phyloP scores from a whole-genome alignment of 2,888 invertebrate genomes.

The Synergus umbraculus region DNA sequence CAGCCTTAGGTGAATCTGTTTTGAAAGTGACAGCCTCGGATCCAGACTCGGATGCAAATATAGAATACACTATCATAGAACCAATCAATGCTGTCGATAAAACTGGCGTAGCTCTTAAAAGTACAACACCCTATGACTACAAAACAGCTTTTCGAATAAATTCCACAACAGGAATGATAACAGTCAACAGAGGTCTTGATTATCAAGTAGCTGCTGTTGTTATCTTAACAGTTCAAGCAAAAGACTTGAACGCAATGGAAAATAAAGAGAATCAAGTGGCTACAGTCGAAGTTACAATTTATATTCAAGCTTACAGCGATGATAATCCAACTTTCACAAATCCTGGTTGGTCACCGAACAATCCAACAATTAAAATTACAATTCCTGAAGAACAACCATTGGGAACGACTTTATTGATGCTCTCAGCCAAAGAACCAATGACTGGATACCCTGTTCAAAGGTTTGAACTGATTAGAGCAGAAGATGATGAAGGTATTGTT shows the following conservation, averaged over 20 bases:
- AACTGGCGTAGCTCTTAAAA: conserved; percentile 84
- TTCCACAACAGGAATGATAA: conserved; percentile 83
- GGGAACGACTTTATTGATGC: conserved; percentile 84
- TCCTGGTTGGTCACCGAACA: conserved; percentile 85
- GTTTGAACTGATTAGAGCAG: conserved; percentile 73
- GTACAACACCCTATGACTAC: conserved; percentile 82
- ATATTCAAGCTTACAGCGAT: conserved; percentile 87
- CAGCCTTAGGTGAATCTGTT: conserved; percentile 81
- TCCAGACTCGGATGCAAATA: conserved; percentile 83
- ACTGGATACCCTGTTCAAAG: conserved; percentile 82
- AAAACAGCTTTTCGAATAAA: conserved; percentile 85
- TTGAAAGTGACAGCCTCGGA: conserved; percentile 84
- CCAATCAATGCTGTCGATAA: conserved; percentile 86
- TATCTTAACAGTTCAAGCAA: conserved; percentile 85
- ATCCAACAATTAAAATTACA: conserved; percentile 83
- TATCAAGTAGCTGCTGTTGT: conserved; percentile 87
- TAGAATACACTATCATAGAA: conserved; percentile 85
- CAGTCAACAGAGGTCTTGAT: conserved; percentile 83
- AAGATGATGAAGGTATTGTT: conserved; percentile 70
- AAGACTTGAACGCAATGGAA: conserved; percentile 85
- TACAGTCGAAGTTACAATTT: conserved; percentile 85
- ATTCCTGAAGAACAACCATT: conserved; percentile 88
- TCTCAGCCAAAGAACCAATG: conserved; percentile 85
- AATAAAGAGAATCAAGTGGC: conserved; percentile 83
- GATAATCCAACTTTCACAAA: conserved; percentile 87